A percentile compares a stretch with the other conserved stretches of the same genome.
Evolutionary conservation across 2,888 invertebrate species (phyloP).

Genomic region (Chymomyza amoena): DNA sequence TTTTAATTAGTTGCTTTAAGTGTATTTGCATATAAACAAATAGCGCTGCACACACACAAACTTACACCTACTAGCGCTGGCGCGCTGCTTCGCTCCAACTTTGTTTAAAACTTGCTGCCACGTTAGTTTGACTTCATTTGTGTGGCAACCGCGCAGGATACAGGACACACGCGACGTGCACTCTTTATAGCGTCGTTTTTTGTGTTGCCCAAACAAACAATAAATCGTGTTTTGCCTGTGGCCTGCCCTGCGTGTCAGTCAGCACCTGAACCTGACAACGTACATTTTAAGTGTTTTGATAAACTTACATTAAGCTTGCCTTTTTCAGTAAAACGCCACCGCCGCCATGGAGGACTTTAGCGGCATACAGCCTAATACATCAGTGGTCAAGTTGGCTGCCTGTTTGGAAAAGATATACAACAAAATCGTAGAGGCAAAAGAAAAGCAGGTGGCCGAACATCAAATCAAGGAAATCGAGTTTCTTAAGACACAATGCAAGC

Average conservation of each 20-base stretch:
- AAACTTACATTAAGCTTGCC: constrained; percentile 11
- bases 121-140: constrained; percentile 42
- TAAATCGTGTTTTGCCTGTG: constrained; percentile 44
- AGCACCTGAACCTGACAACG: constrained; percentile 7
- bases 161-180: constrained; percentile 50
- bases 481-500: constrained; percentile 83
- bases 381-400: constrained; percentile 75
- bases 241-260: constrained; percentile 3
- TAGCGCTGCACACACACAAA: neutral
- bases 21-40: neutral
- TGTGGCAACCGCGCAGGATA: constrained; percentile 47
- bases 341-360: constrained; percentile 75
- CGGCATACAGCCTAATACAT: constrained; percentile 70
- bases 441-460: constrained; percentile 75
- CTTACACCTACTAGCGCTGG: neutral
- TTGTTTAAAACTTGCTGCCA: neutral
- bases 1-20: neutral
- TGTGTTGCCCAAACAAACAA: constrained; percentile 59
- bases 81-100: neutral
- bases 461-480: constrained; percentile 82
- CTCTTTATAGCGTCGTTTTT: constrained; percentile 28
- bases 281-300: neutral
- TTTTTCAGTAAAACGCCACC: constrained; percentile 25
- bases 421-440: constrained; percentile 74
- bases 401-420: constrained; percentile 76